Evolutionary conservation across 2,113 vertebrate genomes (phyloP), one percentile per base, ranked within the genome.

Genomic region (Dasyprocta punctata): DNA sequence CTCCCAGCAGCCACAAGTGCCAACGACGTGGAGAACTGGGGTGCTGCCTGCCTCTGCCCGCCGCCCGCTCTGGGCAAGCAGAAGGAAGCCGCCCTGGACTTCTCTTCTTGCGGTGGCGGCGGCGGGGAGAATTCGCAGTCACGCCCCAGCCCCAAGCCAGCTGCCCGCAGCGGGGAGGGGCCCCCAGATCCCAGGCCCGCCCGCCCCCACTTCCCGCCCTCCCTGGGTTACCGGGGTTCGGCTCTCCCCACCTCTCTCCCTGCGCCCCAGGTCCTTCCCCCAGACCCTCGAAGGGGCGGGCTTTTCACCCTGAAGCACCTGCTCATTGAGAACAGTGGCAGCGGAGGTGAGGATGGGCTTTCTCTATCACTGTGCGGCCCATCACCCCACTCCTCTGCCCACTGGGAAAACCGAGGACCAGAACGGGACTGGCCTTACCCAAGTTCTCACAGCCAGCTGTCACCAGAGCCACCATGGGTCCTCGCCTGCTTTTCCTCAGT

Each of bases 51-150:
- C 77, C 44, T 87, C 91, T 65, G 96, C 54, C 95, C 44, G 81
- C 93, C 60, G 86, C 86, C 94, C 61, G 33, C 89, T 88, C 92
- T 82, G 96, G 73, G 78, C 93, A 75, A 44, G n/a, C 78, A 96
- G 95, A 90, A 97, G 87, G 97, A 97, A 97, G 97, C 96, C 38
- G 73, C 49, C 73, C 93, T 4, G 81, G 95, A 97, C 96, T 94
- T 96, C 97, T 98, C 96, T 94, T 96, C 96, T 92, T 97, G 96
- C 96, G 86, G 89, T 71, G 47, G 84, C 83, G 36, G 69, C 33
- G 75, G 85, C 67, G 13, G 61, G 33, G 84, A 96, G 78, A 94
- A 60, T 77, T 96, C 47, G 4, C 95, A 90, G 97, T 97, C 95
- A 86, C 96, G 90, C 97, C 97, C 97, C 94, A 52, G 92, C 89